These are phyloP conservation scores for Athrips mouffetella DNA, from an alignment of 2,888 invertebrate genomes.

Conservation along the genomic window DNA sequence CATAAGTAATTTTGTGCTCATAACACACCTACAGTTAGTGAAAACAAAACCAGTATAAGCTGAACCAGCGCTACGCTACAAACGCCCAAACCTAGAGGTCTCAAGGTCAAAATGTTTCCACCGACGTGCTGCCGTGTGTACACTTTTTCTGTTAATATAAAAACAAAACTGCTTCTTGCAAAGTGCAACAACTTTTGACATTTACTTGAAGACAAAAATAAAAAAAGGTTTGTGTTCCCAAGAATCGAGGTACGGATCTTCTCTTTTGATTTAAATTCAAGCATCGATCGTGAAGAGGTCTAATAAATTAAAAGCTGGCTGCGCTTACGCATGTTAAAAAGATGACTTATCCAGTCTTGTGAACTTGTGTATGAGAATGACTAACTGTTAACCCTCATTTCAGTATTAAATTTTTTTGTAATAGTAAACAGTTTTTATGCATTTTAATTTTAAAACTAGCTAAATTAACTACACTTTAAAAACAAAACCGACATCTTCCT, in stretches of 20 bases:
- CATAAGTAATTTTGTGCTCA: background rate
- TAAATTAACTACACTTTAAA: too few relatives aligned
- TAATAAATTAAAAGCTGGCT: slow-evolving; percentile 53
- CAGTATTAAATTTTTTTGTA: too few relatives aligned
- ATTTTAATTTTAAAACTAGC: too few relatives aligned
- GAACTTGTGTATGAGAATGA: background rate
- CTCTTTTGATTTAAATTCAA: slow-evolving; percentile 35
- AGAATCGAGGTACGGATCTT: slow-evolving; percentile 30
- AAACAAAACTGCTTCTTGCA: background rate
- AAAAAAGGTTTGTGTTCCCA: slow-evolving; percentile 28
- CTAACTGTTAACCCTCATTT: too few relatives aligned
- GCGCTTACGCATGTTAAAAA: slow-evolving; percentile 63
- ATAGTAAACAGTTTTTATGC: too few relatives aligned
- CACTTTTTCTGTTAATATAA: background rate
- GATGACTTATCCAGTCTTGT: slow-evolving; percentile 39
- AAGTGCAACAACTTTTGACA: slow-evolving; percentile 9
- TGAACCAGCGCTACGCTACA: too few relatives aligned
- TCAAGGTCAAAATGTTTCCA: too few relatives aligned
- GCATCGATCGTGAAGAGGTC: slow-evolving; percentile 36
- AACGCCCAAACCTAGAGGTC: too few relatives aligned
- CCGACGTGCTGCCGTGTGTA: too few relatives aligned
- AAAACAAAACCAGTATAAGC: too few relatives aligned
- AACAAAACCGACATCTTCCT: too few relatives aligned
- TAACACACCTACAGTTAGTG: slow-evolving; percentile 3
- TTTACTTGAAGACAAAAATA: slow-evolving; percentile 1